Conservation (phyloP, 1,140 invertebrate species). For the Colletes gigas region DNA sequence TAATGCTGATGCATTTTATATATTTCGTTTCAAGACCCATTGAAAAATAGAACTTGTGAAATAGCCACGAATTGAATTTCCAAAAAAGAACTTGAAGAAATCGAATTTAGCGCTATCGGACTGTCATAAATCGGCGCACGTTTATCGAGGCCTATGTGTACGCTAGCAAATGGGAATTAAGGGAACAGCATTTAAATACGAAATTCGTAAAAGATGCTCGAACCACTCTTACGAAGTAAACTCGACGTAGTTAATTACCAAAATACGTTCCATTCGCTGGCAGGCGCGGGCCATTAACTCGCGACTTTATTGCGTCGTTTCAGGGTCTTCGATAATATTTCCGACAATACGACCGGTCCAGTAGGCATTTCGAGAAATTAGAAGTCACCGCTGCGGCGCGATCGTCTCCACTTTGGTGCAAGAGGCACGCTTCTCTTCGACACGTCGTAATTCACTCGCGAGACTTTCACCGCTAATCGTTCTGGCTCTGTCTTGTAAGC, state of each 20-base stretch:
- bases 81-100: too few relatives aligned
- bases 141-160: too few relatives aligned
- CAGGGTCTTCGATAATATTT: slow-evolving; percentile 12
- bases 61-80: too few relatives aligned
- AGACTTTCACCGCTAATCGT: slow-evolving; percentile 58
- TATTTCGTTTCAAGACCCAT: too few relatives aligned
- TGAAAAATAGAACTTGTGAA: too few relatives aligned
- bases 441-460: slow-evolving; percentile 46
- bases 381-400: neutral
- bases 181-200: neutral
- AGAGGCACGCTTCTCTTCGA: slow-evolving; percentile 11
- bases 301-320: slow-evolving; percentile 31
- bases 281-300: slow-evolving; percentile 8
- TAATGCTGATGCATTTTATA: too few relatives aligned
- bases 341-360: neutral
- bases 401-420: neutral
- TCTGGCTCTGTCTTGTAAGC: slow-evolving; percentile 1
- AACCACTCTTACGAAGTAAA: slow-evolving; percentile 19
- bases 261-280: slow-evolving; percentile 3
- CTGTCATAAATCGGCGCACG: neutral
- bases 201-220: neutral
- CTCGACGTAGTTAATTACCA: slow-evolving; percentile 31
- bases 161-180: too few relatives aligned
- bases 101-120: too few relatives aligned
- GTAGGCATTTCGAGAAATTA: slow-evolving; percentile 36